A percentile compares a stretch with the other conserved stretches of the same genome.
phyloP scores from a whole-genome alignment of 2,888 invertebrate species.

The Autographa pulchrina region DNA sequence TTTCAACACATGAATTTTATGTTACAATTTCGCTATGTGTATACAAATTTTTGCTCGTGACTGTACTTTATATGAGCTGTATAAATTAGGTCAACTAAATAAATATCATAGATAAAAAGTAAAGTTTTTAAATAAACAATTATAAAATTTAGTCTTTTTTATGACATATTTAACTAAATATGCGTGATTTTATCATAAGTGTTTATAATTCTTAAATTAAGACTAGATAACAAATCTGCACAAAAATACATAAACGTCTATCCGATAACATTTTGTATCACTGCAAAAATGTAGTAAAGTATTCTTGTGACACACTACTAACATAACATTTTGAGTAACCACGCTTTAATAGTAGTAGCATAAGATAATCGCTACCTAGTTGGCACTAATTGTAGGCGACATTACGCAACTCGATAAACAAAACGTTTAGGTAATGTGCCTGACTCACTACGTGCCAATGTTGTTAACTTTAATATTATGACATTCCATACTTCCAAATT shows the following conservation, averaged over 20 bases:
- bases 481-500: slow-evolving; percentile 39
- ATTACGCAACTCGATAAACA: slow-evolving; percentile 41
- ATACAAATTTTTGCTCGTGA: too few species aligned
- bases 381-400: slow-evolving; percentile 26
- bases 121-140: too few species aligned
- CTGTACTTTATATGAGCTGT: too few species aligned
- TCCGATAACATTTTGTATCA: background rate
- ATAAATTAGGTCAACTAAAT: too few species aligned
- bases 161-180: too few species aligned
- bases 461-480: slow-evolving; percentile 5
- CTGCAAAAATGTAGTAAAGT: background rate
- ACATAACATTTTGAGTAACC: background rate
- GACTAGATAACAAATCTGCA: too few species aligned
- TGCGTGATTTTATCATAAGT: too few species aligned
- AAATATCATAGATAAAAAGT: too few species aligned
- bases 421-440: slow-evolving; percentile 37
- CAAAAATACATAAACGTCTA: background rate
- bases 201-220: too few species aligned
- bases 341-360: background rate
- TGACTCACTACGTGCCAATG: slow-evolving; percentile 29
- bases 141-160: too few species aligned
- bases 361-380: slow-evolving; percentile 3
- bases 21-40: too few species aligned
- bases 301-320: background rate
- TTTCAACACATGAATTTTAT: too few species aligned